phyloP scores from a whole-genome alignment of 1,140 invertebrate species.

The Cotesia typhae region DNA sequence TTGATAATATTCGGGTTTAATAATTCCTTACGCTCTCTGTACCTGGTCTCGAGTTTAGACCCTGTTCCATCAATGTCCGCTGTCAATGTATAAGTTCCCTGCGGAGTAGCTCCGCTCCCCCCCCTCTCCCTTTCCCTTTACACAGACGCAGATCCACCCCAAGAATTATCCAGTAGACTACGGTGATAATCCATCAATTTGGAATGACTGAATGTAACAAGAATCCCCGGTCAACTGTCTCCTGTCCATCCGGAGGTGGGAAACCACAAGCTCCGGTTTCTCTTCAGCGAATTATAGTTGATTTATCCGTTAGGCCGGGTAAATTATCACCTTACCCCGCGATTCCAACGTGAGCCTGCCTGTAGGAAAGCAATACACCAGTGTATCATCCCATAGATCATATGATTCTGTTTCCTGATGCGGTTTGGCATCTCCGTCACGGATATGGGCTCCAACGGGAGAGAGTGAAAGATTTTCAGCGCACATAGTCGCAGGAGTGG shows the following conservation, averaged over 20 bases:
- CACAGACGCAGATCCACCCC: too few relatives aligned
- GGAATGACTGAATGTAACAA: conserved; percentile 35
- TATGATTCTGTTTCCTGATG: conserved; percentile 48
- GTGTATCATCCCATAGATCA: conserved; percentile 55
- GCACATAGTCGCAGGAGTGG: too few relatives aligned
- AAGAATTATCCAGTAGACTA: too few relatives aligned
- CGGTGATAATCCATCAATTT: conserved; percentile 28
- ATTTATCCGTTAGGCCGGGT: conserved; percentile 52
- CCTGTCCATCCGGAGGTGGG: conserved; percentile 26
- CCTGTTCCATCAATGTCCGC: conserved; percentile 1
- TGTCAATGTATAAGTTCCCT: background rate
- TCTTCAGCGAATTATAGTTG: conserved; percentile 37
- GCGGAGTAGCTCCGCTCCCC: background rate
- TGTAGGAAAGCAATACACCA: too few relatives aligned
- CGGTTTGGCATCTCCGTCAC: conserved; percentile 37
- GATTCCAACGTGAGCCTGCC: too few relatives aligned
- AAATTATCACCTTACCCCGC: conserved; percentile 52
- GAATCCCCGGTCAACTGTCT: conserved; percentile 33
- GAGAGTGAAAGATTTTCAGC: too few relatives aligned
- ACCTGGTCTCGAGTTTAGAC: background rate
- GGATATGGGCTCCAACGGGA: background rate
- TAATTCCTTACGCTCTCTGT: background rate
- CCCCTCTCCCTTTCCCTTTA: too few relatives aligned
- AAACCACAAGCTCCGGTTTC: conserved; percentile 17
- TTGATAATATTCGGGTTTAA: background rate